Conservation (phyloP, 2,113 vertebrate genomes). For the Podilymbus podiceps region DNA sequence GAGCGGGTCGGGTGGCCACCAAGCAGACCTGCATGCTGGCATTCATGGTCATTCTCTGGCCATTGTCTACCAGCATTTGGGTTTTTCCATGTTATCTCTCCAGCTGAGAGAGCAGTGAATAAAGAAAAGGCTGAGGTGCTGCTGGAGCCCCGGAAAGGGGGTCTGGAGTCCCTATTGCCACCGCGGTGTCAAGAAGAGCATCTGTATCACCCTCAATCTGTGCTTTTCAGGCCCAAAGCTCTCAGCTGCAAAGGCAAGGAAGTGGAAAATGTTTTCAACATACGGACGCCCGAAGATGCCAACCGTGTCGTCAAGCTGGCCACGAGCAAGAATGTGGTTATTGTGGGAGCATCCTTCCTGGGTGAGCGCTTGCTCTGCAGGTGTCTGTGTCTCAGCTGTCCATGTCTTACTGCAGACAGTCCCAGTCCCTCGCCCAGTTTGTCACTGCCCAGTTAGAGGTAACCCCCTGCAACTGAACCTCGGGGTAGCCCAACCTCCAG, state of each 20-base stretch:
- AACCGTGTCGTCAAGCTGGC: slow-evolving; percentile 89
- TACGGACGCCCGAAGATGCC: slow-evolving; percentile 90
- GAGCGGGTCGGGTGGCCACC: fast-evolving
- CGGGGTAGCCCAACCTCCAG: not conserved
- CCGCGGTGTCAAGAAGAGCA: not conserved
- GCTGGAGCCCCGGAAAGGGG: not conserved
- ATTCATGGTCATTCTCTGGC: fast-evolving
- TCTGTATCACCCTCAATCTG: not conserved
- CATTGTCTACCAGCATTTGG: not conserved
- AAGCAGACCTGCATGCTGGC: fast-evolving
- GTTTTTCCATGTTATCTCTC: not conserved
- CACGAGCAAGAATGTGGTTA: slow-evolving; percentile 89
- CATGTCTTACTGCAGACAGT: not conserved
- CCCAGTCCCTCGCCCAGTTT: not conserved
- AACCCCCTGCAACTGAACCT: not conserved
- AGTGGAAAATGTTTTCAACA: slow-evolving; percentile 89
- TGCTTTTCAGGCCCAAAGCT: slow-evolving; percentile 83
- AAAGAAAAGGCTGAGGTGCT: not conserved
- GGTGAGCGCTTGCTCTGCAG: slow-evolving; percentile 69
- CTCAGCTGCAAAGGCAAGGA: slow-evolving; percentile 94
- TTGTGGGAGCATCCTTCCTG: slow-evolving; percentile 93
- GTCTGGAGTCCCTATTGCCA: not conserved
- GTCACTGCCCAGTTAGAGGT: not conserved
- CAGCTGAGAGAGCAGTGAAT: not conserved
- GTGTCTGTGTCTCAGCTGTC: fast-evolving